Base-by-base conservation (phyloP, 2,113 vertebrate genomes). In the Rhineura floridana region DNA sequence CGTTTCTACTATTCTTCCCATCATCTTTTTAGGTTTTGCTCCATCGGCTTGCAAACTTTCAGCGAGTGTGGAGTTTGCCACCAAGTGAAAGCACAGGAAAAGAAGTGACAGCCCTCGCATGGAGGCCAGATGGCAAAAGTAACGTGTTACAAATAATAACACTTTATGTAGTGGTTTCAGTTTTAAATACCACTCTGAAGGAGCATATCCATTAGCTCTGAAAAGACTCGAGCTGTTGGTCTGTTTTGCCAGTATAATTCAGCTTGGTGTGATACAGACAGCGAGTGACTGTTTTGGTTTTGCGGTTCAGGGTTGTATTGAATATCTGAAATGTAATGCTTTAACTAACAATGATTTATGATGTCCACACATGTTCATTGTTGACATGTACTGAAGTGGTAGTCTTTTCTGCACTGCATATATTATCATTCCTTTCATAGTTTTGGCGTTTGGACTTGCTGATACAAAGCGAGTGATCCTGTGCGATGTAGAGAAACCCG, bases 121-220 rank as follows among this genome's bases (percentile, higher is more conserved):
- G 99, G 99, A 97, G 99, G 96, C 99, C 99, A 73, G 99, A 99
- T 96, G 98, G 99, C 93, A 99, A 99, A 98, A 98, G 99, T 99
- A 97, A 98, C 95, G 72, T 86, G 33, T 52, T 87, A 36, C 86
- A 6, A 69, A 63, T 4, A 65, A n/a, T n/a, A n/a, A 80, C 25
- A 33, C 83, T 50, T 83, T 59, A 9, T 0, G 2, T 42, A 81
- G n/a, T 1, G 4, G 5, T 65, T 55, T 89, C 83, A 69, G 28
- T 77, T 82, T 62, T 3, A 3, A 55, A 42, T 36, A 30, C 76
- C 33, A 5, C 2, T 25, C 77, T 28, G 42, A 25, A 13, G 63
- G 36, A 72, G 33, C 7, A 33, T 36, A 12, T 55, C 36, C 70
- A 11, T 7, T 55, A 12, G 2, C 28, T 76, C 28, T 63, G 42